Conservation (phyloP, 1,140 invertebrate genomes). For the Pseudoatta argentina region DNA sequence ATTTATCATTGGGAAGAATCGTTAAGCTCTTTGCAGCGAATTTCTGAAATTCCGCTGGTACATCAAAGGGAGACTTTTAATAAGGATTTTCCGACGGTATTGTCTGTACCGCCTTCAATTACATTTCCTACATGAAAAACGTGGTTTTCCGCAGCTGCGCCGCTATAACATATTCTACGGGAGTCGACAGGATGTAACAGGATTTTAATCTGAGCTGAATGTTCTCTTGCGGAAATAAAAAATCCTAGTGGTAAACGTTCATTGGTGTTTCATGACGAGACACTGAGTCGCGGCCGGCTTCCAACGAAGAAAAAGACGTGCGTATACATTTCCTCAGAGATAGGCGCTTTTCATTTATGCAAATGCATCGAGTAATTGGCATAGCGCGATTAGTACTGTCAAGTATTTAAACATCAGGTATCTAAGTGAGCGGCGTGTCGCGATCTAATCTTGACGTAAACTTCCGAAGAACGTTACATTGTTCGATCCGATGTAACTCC, state of each 20-base stretch:
- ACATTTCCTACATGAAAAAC: conserved; percentile 32
- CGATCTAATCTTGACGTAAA: background rate
- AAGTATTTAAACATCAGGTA: conserved; percentile 35
- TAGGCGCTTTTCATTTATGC: conserved; percentile 24
- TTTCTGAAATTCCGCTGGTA: conserved; percentile 18
- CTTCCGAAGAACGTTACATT: background rate
- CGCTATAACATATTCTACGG: background rate
- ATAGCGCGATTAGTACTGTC: background rate
- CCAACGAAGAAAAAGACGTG: background rate
- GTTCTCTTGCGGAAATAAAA: conserved; percentile 20
- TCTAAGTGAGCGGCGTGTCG: background rate
- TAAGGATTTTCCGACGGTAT: conserved; percentile 53
- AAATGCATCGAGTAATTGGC: conserved; percentile 30
- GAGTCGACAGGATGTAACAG: background rate
- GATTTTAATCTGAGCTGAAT: conserved; percentile 43
- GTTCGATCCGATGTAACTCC: background rate
- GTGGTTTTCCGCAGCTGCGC: conserved; percentile 13
- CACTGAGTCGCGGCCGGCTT: background rate
- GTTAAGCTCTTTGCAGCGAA: conserved; percentile 5
- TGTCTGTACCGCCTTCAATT: conserved; percentile 27
- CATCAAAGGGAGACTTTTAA: conserved; percentile 35
- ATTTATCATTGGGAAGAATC: conserved; percentile 33
- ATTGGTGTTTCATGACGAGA: background rate
- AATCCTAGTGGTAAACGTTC: conserved; percentile 1
- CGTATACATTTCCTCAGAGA: background rate